Evolutionary conservation across 2,113 vertebrate genomes (phyloP), one percentile per base, ranked within the genome.

Genomic region (Numenius arquata): DNA sequence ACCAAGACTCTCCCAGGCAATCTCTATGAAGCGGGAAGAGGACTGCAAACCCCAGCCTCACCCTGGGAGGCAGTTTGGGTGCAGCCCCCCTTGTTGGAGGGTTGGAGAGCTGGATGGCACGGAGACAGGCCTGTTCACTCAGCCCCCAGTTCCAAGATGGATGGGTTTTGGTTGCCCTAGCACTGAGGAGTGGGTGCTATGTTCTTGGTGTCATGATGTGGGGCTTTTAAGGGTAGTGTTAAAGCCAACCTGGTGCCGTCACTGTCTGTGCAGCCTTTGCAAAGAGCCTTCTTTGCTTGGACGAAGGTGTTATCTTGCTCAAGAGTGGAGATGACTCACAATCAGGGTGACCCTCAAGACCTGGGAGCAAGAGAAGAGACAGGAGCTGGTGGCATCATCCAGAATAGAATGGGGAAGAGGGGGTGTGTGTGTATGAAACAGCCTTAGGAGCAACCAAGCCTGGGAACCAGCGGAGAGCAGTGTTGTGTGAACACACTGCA

Each of bases 81-180:
- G 56, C 20, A 63, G 11, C 13, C 8, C 12, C 5, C 12, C 21
- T 59, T 59, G 18, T 38, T 58, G 62, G 52, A 36, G 25, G 26
- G 21, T 40, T 2, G 1, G 16, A 50, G 62, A 30, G 30, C 3
- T 36, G 38, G 38, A 58, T 23, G 29, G 34, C 45, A 21, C 0
- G 3, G 50, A 81, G n/a, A 8, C 30, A 47, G 15, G 15, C 3
- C 25, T 0, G 0, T 59, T 50, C 3, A 1, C 14, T 43, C 38
- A 36, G 23, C 26, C 19, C 3, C 18, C 18, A 8, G 6, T 11
- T 77, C 47, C 45, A 58, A 77, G n/a, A 38, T 15, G 27, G 45
- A 22, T 61, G 32, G 7, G 12, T 30, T 77, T 61, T 26, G 47
- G 27, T n/a, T 55, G 9, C 23, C 13, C 8, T 5, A 18, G 8